These are phyloP conservation scores for Cuniculus paca DNA, from an alignment of 2,797 vertebrate species.

Conservation along the genomic window DNA sequence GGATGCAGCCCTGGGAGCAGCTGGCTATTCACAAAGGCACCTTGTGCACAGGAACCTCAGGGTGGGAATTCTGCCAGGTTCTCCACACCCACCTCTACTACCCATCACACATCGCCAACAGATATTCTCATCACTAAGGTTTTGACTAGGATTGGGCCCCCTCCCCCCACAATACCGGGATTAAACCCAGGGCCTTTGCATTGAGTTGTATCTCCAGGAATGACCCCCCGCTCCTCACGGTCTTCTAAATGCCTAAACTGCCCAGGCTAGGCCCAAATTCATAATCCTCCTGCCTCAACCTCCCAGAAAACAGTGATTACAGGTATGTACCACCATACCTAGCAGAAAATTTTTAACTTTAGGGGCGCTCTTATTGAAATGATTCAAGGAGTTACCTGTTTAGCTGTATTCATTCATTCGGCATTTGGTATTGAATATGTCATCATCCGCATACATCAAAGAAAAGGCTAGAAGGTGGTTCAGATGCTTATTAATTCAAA, in stretches of 20 bases:
- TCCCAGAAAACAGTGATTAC: neutral
- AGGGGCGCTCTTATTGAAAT: conserved; percentile 8
- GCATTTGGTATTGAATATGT: neutral
- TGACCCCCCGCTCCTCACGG: too few relatives aligned
- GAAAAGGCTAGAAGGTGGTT: neutral
- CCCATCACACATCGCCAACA: neutral
- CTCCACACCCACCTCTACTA: neutral
- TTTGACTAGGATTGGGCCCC: neutral
- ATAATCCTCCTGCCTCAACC: neutral
- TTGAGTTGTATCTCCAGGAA: neutral
- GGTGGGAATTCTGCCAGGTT: neutral
- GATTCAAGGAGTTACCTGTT: neutral
- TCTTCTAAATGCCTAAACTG: neutral
- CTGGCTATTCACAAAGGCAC: neutral
- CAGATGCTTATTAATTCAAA: conserved; percentile 26
- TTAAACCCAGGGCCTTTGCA: neutral
- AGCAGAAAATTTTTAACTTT: conserved; percentile 13
- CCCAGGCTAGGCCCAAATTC: neutral
- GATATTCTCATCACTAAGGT: neutral
- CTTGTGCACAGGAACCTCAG: neutral
- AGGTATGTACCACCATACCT: neutral
- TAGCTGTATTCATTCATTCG: neutral
- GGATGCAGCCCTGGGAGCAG: neutral
- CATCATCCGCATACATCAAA: neutral
- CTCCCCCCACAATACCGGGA: neutral